These are phyloP conservation scores for Cepaea nemoralis DNA, from an alignment of 1,140 invertebrate genomes.

Conservation along the genomic window DNA sequence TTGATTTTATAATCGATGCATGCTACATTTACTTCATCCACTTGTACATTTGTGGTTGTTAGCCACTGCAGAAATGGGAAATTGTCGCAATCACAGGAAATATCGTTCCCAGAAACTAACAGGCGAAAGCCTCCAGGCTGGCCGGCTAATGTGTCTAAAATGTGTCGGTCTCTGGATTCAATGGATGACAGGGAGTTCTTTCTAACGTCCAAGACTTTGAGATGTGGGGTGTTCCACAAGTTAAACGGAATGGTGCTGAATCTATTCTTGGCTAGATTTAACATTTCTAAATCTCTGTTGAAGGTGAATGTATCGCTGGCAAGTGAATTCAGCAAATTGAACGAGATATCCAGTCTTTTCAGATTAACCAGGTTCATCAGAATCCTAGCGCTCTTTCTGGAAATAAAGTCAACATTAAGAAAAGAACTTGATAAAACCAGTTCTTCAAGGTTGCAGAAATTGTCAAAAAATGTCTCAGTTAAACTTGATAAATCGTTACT, in stretches of 20 bases:
- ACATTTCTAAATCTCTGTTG: background rate
- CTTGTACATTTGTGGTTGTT: background rate
- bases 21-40: background rate
- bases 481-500: background rate
- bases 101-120: background rate
- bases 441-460: background rate
- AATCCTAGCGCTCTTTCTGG: background rate
- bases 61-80: conserved; percentile 22
- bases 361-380: background rate
- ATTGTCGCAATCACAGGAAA: background rate
- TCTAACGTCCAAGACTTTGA: background rate
- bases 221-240: background rate
- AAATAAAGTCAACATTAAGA: background rate
- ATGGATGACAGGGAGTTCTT: background rate
- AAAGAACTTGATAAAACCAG: conserved; percentile 7
- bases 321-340: background rate
- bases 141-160: background rate
- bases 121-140: background rate
- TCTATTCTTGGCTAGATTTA: conserved; percentile 1
- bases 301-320: background rate
- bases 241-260: conserved; percentile 11
- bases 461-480: background rate
- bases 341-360: conserved; percentile 2
- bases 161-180: background rate
- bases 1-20: background rate